These are phyloP conservation scores for Brachionus sp. DNA, from an alignment of 1,140 invertebrate genomes.

Conservation along the genomic window DNA sequence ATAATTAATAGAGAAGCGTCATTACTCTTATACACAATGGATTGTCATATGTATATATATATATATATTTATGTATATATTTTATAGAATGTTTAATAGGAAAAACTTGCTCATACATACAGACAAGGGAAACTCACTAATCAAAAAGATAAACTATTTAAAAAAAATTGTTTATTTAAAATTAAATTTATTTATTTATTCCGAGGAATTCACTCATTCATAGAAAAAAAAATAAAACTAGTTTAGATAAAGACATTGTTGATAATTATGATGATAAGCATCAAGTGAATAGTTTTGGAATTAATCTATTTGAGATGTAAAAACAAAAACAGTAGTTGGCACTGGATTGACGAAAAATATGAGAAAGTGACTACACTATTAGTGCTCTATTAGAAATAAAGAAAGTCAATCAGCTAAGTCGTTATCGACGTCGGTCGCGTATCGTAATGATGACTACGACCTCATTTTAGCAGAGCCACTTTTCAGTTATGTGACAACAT, in stretches of 20 bases:
- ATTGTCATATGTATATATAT: neutral
- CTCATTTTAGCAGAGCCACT: slow-evolving; percentile 15
- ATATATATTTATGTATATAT: neutral
- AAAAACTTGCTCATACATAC: neutral
- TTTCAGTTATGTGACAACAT: slow-evolving; percentile 16
- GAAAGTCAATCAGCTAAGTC: neutral
- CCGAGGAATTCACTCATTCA: neutral
- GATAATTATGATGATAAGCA: neutral
- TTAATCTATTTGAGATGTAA: neutral
- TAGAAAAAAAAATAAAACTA: neutral
- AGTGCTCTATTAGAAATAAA: neutral
- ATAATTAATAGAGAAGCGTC: slow-evolving; percentile 3
- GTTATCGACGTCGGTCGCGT: neutral
- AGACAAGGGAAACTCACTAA: neutral
- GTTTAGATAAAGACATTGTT: neutral
- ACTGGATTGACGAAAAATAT: too few species aligned
- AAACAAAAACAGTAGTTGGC: neutral
- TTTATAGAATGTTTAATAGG: neutral
- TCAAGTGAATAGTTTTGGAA: neutral
- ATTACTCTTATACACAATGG: neutral
- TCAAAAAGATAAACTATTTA: slow-evolving; percentile 20
- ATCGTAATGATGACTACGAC: slow-evolving; percentile 39
- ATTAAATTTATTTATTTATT: neutral
- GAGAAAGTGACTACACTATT: neutral
- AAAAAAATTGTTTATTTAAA: slow-evolving; percentile 33